phyloP scores from a whole-genome alignment of 2,888 invertebrate genomes.

The Epistrophella euchroma region DNA sequence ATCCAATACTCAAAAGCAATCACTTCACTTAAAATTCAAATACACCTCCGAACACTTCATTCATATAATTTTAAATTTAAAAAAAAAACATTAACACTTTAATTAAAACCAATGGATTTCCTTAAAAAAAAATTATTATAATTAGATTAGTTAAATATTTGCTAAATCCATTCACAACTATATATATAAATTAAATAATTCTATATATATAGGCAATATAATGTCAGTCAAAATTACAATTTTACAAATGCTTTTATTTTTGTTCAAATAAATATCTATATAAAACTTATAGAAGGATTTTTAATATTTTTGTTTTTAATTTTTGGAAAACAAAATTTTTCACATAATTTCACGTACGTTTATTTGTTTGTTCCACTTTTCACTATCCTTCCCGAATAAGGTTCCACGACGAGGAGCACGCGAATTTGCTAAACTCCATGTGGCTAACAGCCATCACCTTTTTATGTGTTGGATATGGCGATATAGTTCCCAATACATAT shows the following conservation, averaged over 20 bases:
- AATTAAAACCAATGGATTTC: slow-evolving; percentile 28
- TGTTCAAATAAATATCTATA: slow-evolving; percentile 28
- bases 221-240: slow-evolving; percentile 37
- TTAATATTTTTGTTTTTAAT: slow-evolving; percentile 69
- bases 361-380: slow-evolving; percentile 83
- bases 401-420: slow-evolving; percentile 99
- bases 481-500: slow-evolving; percentile 99
- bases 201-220: not conserved
- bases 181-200: not conserved
- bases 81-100: slow-evolving; percentile 31
- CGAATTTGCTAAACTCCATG: slow-evolving; percentile 99
- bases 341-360: slow-evolving; percentile 83
- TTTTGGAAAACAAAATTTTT: slow-evolving; percentile 79
- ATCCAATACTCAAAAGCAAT: slow-evolving; percentile 60
- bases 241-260: slow-evolving; percentile 52
- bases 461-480: slow-evolving; percentile 99
- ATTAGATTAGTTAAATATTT: slow-evolving; percentile 29
- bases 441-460: slow-evolving; percentile 99
- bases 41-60: slow-evolving; percentile 66
- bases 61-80: slow-evolving; percentile 46
- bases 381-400: slow-evolving; percentile 85
- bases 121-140: slow-evolving; percentile 3
- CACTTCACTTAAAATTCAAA: slow-evolving; percentile 66
- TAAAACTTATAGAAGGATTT: slow-evolving; percentile 54
- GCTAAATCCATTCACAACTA: slow-evolving; percentile 39